Evolutionary conservation across 2,888 invertebrate genomes (phyloP), one percentile per base, ranked within the genome.

Genomic region (Sinohyriopsis cumingii): DNA sequence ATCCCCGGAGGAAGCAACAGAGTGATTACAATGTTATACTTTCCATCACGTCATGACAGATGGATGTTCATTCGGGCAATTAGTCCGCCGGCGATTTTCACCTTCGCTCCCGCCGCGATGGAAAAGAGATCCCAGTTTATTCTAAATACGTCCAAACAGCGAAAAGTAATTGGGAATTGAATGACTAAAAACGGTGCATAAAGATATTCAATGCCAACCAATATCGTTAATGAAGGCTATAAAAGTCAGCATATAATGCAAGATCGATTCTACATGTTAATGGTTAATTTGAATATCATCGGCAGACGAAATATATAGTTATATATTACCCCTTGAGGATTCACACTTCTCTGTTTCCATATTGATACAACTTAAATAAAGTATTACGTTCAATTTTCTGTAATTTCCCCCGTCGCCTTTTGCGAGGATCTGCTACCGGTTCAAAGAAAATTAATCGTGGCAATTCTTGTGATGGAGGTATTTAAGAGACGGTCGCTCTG

Each of bases 21-120:
- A 75, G 77, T 77, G 75, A 77, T 77, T 77, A 75, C 77, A 68
- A 73, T 75, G 75, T 75, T 75, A 77, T 77, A 77, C 71, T 73
- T 64, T 63, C 63, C 60, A 63, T 57, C 77, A 75, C 75, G 77
- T 69, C 70, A 77, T 73, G 70, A 62, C 74, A 75, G 68, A 73
- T 69, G 72, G 72, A 68, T 67, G 64, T 60, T 63, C 69, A 65
- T 73, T 73, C 72, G 68, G 65, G 59, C 76, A 73, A 76, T 76
- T 73, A 76, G 76, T 76, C 67, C 77, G 71, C 70, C 68, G 75
- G 71, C 70, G 59, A 67, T 72, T 75, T 68, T 66, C 72, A 68
- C 70, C 70, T 72, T 70, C 67, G 60, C 67, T 59, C 53, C 63
- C 61, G 15, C 53, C 70, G 72, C 68, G 63, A 54, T 55, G 64